Conservation (phyloP, 2,113 vertebrate species). For the Serilophus lunatus region DNA sequence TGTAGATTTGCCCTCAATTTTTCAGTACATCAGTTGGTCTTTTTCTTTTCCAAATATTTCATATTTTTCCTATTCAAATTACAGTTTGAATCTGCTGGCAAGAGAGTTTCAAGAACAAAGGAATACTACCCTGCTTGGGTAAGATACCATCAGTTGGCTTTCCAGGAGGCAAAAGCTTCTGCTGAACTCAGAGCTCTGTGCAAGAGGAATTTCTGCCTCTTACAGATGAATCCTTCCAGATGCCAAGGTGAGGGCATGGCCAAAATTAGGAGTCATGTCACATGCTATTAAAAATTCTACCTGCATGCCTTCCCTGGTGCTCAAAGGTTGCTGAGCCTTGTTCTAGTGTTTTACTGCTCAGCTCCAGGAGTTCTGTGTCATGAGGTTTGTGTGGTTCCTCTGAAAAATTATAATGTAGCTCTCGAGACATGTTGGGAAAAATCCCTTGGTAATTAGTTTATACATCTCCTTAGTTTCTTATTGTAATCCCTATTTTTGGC, state of each 20-base stretch:
- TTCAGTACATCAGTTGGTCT: background rate
- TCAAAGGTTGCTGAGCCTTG: background rate
- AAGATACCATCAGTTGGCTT: background rate
- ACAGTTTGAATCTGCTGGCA: background rate
- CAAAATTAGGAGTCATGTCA: conserved; percentile 2
- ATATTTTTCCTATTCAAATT: background rate
- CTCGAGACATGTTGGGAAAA: background rate
- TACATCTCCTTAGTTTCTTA: background rate
- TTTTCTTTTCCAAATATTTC: background rate
- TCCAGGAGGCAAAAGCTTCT: background rate
- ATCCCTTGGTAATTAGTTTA: background rate
- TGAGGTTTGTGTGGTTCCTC: background rate
- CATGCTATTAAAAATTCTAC: background rate
- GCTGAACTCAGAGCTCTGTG: background rate
- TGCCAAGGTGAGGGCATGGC: background rate
- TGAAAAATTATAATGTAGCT: background rate
- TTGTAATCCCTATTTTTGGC: background rate
- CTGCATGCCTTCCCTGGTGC: background rate
- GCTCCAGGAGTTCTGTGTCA: background rate
- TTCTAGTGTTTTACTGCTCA: background rate
- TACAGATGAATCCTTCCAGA: background rate
- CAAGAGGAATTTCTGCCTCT: background rate
- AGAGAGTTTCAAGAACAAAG: background rate
- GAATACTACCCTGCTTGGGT: background rate
- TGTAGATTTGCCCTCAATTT: background rate